phyloP scores from a whole-genome alignment of 1,140 invertebrate species.

The Heliconius eleuchia region DNA sequence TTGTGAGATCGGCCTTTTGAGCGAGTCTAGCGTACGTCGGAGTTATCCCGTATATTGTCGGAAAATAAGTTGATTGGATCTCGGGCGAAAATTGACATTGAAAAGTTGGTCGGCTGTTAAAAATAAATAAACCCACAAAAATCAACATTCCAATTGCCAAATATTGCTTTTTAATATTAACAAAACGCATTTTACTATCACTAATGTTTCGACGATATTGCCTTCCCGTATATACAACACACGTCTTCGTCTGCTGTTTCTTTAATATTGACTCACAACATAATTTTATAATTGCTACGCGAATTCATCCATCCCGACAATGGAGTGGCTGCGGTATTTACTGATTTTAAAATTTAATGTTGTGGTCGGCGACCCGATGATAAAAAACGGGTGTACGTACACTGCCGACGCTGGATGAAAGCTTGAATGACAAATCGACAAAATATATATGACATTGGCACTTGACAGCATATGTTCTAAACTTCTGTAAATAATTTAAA shows the following conservation, averaged over 20 bases:
- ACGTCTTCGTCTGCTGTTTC: constrained; percentile 24
- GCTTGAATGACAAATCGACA: constrained; percentile 10
- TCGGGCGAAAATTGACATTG: constrained; percentile 74
- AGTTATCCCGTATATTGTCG: constrained; percentile 93
- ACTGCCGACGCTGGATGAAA: constrained; percentile 30
- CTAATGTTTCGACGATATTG: constrained; percentile 28
- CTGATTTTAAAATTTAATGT: constrained; percentile 10
- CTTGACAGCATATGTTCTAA: not conserved
- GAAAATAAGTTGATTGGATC: constrained; percentile 71
- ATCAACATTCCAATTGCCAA: constrained; percentile 73
- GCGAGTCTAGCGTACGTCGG: constrained; percentile 94
- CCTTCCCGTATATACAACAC: constrained; percentile 22
- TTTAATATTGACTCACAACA: constrained; percentile 27
- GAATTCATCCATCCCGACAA: constrained; percentile 25
- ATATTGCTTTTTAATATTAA: constrained; percentile 77
- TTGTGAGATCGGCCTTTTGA: constrained; percentile 97
- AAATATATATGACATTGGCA: constrained; percentile 17
- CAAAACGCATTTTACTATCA: constrained; percentile 75
- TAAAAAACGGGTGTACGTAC: constrained; percentile 11
- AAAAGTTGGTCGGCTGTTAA: constrained; percentile 69
- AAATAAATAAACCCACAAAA: constrained; percentile 74
- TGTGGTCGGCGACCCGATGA: constrained; percentile 12
- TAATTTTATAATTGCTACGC: constrained; percentile 26
- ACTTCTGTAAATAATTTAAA: too few species aligned
- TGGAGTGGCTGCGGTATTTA: not conserved